Percentiles rank a stretch among this genome's conserved stretches.
Conservation (phyloP, 2,888 invertebrate genomes). For the Rhingia campestris region DNA sequence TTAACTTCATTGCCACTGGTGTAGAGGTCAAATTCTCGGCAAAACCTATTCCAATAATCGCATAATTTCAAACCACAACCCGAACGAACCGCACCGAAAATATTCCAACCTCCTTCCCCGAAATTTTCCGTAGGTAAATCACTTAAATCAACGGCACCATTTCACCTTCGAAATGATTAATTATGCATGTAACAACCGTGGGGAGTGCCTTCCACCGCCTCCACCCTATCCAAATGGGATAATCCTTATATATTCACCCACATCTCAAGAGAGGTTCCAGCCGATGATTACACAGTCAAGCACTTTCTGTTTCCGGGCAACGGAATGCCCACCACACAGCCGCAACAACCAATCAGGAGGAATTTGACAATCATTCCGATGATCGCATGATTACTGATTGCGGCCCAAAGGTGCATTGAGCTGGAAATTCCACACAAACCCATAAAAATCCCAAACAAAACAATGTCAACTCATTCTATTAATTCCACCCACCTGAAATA, state of each 20-base stretch:
- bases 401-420: constrained; percentile 44
- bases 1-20: constrained; percentile 40
- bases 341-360: neutral
- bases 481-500: constrained; percentile 20
- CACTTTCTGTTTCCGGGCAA: constrained; percentile 63
- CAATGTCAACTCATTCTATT: constrained; percentile 56
- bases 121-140: constrained; percentile 47
- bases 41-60: neutral
- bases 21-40: neutral
- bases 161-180: constrained; percentile 63
- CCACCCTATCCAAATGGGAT: constrained; percentile 28
- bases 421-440: constrained; percentile 36
- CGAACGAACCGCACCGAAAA: constrained; percentile 10
- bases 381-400: constrained; percentile 66
- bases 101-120: constrained; percentile 3
- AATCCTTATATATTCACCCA: constrained; percentile 56
- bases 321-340: constrained; percentile 9
- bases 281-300: constrained; percentile 38
- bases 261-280: constrained; percentile 33
- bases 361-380: constrained; percentile 57
- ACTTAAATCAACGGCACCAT: constrained; percentile 51
- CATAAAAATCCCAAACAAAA: constrained; percentile 22
- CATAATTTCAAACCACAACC: constrained; percentile 6
- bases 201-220: constrained; percentile 51
- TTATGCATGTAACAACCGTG: constrained; percentile 61